Percentiles rank a stretch among this genome's conserved stretches.
Conservation (phyloP, 2,113 vertebrate species). For the Sylvilagus bachmani region DNA sequence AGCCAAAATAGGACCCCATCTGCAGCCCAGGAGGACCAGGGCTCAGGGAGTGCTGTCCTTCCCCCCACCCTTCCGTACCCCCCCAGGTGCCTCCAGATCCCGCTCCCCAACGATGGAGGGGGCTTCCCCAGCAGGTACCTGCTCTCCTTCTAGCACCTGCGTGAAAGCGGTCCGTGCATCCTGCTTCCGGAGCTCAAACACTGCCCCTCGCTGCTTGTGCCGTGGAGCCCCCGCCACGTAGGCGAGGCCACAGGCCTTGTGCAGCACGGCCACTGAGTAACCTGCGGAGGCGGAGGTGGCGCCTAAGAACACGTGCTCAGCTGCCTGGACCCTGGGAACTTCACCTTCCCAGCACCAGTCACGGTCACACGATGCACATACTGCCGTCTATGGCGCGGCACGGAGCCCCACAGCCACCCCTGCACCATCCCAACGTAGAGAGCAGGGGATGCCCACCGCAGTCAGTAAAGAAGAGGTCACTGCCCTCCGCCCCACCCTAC, state of each 20-base stretch:
- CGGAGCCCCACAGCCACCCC: too few relatives aligned
- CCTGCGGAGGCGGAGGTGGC: slow-evolving; percentile 78
- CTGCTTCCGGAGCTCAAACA: slow-evolving; percentile 84
- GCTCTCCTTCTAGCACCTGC: slow-evolving; percentile 86
- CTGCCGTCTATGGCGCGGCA: too few relatives aligned
- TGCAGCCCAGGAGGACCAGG: slow-evolving; percentile 73
- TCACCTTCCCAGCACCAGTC: neutral
- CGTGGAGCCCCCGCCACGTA: slow-evolving; percentile 88
- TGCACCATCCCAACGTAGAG: neutral
- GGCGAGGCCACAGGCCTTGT: slow-evolving; percentile 11
- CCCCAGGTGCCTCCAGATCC: neutral
- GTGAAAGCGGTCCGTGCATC: slow-evolving; percentile 47
- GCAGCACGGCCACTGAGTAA: slow-evolving; percentile 85
- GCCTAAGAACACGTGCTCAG: neutral
- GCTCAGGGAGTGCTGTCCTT: neutral
- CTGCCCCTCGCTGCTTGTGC: slow-evolving; percentile 86
- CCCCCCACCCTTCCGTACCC: too few relatives aligned
- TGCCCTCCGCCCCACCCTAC: neutral
- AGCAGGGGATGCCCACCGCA: neutral
- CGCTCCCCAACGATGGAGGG: too few relatives aligned
- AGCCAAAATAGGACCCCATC: slow-evolving; percentile 92
- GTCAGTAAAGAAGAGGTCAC: neutral
- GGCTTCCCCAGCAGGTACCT: slow-evolving; percentile 84
- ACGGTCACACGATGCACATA: too few relatives aligned
- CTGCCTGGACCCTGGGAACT: neutral